Evolutionary conservation across 1,140 invertebrate species (phyloP).

Genomic region (Solenopsis fugax): DNA sequence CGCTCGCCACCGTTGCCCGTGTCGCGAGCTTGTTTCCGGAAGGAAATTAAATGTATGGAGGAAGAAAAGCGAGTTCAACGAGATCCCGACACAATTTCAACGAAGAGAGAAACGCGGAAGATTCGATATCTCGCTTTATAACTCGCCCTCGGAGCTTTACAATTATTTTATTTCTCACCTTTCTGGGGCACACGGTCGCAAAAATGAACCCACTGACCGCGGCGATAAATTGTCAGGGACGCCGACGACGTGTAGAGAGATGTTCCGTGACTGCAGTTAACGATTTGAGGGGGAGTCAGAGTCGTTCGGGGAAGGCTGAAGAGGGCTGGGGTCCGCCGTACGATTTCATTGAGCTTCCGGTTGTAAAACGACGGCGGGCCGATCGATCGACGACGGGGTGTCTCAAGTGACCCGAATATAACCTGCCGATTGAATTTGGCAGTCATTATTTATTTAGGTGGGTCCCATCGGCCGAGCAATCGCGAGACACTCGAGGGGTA

Average conservation of each 20-base stretch:
- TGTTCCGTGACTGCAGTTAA: neutral
- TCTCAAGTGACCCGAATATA: conserved; percentile 75
- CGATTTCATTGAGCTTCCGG: conserved; percentile 69
- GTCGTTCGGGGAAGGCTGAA: neutral
- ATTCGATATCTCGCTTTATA: neutral
- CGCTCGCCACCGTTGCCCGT: neutral
- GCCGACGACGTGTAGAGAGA: neutral
- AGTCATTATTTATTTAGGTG: conserved; percentile 75
- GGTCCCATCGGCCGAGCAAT: conserved; percentile 38
- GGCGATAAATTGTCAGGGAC: neutral
- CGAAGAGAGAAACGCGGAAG: neutral
- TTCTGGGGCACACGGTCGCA: neutral
- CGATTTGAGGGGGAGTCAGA: neutral
- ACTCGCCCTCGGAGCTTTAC: neutral
- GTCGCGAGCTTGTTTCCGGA: conserved; percentile 46
- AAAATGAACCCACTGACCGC: too few relatives aligned
- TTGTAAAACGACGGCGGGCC: conserved; percentile 63
- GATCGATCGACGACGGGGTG: conserved; percentile 64
- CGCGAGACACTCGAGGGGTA: conserved; percentile 31
- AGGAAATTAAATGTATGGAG: conserved; percentile 51
- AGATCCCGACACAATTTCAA: neutral
- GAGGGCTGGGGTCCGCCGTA: conserved; percentile 4
- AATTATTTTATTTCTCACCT: conserved; percentile 7
- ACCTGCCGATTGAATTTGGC: conserved; percentile 73
- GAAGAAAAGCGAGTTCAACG: conserved; percentile 29